Percentiles rank a stretch among this genome's conserved stretches.
Evolutionary conservation across 1,140 invertebrate genomes (phyloP).

Genomic region (Tenebrio molitor): DNA sequence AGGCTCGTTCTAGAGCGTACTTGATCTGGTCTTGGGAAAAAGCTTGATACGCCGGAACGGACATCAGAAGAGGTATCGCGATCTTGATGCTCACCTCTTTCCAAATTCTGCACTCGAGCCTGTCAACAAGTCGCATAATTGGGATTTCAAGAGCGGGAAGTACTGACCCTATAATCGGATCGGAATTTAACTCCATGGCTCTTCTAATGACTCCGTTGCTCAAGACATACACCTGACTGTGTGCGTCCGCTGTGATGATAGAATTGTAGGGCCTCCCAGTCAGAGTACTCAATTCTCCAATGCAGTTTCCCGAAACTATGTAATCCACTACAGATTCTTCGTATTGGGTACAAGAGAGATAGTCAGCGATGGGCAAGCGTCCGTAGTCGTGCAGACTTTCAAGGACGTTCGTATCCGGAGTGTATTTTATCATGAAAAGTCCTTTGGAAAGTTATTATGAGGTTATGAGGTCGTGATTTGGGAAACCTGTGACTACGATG

Average conservation of each 20-base stretch:
- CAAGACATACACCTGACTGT: slow-evolving; percentile 46
- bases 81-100: slow-evolving; percentile 55
- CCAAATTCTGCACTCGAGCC: slow-evolving; percentile 59
- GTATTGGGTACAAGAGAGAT: slow-evolving; percentile 28
- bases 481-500: slow-evolving; percentile 52
- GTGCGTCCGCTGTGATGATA: slow-evolving; percentile 42
- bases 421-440: slow-evolving; percentile 43
- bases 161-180: slow-evolving; percentile 46
- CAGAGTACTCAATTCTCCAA: slow-evolving; percentile 49
- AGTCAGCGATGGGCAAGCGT: slow-evolving; percentile 46
- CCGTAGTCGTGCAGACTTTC: slow-evolving; percentile 43
- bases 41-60: slow-evolving; percentile 54
- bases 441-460: slow-evolving; percentile 27
- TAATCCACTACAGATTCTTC: slow-evolving; percentile 42
- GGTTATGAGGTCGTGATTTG: background rate
- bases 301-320: slow-evolving; percentile 48
- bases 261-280: slow-evolving; percentile 47
- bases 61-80: slow-evolving; percentile 53
- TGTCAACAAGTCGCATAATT: no score
- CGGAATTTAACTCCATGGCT: slow-evolving; percentile 32
- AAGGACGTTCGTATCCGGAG: slow-evolving; percentile 16
- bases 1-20: slow-evolving; percentile 56
- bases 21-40: slow-evolving; percentile 58
- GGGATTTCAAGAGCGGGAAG: no score
- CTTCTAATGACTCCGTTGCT: slow-evolving; percentile 20